phyloP scores from a whole-genome alignment of 2,113 vertebrate genomes.

The Caloenas nicobarica region DNA sequence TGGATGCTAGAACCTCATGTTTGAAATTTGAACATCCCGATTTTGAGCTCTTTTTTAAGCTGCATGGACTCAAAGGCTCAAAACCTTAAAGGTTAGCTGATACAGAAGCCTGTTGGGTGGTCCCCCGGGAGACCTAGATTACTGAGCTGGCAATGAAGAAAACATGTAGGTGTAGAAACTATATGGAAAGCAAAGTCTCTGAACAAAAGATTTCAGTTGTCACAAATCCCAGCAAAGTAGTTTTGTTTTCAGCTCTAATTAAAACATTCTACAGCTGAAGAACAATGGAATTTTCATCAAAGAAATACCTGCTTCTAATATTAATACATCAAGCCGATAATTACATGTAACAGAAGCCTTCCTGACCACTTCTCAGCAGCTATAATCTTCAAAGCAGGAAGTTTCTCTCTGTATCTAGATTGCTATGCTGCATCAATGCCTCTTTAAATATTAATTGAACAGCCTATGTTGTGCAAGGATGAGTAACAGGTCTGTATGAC shows the following conservation, averaged over 20 bases:
- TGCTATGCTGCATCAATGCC: neutral
- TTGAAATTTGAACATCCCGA: neutral
- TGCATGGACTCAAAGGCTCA: neutral
- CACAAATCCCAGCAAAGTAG: neutral
- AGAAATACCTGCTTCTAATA: neutral
- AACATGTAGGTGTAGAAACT: neutral
- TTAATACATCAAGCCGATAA: neutral
- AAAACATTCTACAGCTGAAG: neutral
- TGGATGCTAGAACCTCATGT: neutral
- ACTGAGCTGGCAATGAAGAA: neutral
- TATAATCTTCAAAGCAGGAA: neutral
- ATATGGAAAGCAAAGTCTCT: neutral
- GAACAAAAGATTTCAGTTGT: neutral
- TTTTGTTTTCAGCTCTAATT: neutral
- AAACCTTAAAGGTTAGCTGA: neutral
- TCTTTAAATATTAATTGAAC: conserved; percentile 17
- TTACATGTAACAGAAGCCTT: neutral
- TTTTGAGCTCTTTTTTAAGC: neutral
- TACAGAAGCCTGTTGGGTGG: neutral
- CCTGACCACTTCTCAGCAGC: neutral
- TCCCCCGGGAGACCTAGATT: neutral
- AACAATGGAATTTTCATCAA: neutral
- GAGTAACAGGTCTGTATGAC: neutral
- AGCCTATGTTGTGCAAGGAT: neutral
- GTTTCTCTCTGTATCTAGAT: neutral